phyloP scores from a whole-genome alignment of 2,113 vertebrate genomes.

The Calypte anna region DNA sequence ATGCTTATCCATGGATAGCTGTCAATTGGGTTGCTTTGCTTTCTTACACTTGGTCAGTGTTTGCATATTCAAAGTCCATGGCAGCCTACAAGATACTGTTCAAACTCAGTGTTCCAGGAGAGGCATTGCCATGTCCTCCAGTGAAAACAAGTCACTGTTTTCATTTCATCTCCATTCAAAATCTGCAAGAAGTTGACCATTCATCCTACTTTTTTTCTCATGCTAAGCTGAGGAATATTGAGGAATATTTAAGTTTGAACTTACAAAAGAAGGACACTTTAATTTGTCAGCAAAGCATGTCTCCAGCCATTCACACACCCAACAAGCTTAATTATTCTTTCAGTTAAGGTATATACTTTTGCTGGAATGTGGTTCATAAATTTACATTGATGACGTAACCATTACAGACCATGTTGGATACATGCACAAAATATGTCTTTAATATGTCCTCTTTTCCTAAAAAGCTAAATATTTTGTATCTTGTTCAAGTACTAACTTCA shows the following conservation, averaged over 20 bases:
- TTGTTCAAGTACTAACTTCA: neutral
- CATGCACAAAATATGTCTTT: neutral
- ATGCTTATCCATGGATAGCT: neutral
- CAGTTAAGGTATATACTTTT: neutral
- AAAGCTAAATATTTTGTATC: neutral
- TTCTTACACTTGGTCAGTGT: neutral
- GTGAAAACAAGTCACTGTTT: neutral
- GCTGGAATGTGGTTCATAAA: neutral
- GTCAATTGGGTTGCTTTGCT: neutral
- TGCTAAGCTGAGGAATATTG: neutral
- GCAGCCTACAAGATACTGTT: neutral
- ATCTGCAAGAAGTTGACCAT: neutral
- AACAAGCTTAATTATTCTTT: neutral
- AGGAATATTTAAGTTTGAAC: neutral
- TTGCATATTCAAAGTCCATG: neutral
- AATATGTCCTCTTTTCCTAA: neutral
- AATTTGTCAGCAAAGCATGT: neutral
- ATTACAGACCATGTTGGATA: neutral
- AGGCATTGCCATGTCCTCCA: neutral
- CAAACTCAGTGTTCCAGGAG: neutral
- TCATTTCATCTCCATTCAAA: constrained; percentile 12
- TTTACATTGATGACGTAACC: neutral
- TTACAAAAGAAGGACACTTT: neutral
- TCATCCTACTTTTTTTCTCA: neutral
- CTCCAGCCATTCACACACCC: neutral